Base-by-base conservation (phyloP, 2,113 vertebrate species). In the Melospiza melodia region DNA sequence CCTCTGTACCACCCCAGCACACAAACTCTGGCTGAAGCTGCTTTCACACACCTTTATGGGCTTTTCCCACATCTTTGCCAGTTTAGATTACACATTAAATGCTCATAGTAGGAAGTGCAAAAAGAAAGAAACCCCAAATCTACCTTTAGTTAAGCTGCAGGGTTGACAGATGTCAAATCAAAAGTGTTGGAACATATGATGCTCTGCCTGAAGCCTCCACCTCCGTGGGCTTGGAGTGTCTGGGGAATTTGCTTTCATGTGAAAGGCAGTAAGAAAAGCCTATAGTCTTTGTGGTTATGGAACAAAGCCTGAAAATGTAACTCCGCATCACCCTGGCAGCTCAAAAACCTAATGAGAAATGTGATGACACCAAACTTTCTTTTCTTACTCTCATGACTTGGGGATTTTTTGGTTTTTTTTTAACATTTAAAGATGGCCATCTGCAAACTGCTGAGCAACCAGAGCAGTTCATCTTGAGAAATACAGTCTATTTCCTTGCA, bases 231-330 rank as follows among this genome's bases (percentile, higher is more conserved):
- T 73, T 43, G 27, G 49, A 79, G 19, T 0, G 15, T 73, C 17
- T 22, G 68, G 74, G 48, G 63, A 79, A 88, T 57, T 85, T 31
- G 39, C 67, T 68, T 90, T 95, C 75, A 63, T 68, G 52, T 81
- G 41, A 43, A 69, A 67, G 55, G 35, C 0, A 5, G 24, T 6
- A 23, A 48, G 24, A 51, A 48, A 63, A 55, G 8, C 33, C 73
- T 87, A 39, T 8, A 33, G 43, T 28, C 35, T 44, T 84, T 73
- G 91, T 87, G 89, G 89, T 82, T 93, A 83, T 91, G 89, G 78
- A 91, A 39, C 19, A 59, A 73, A 73, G 94, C 78, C 63, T 55
- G 35, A 94, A 85, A 91, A 76, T 25, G 33, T 74, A 77, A 91
- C 63, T 67, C 46, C 0, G 0, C n/a, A 74, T 35, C 35, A 88